These are phyloP conservation scores for Cephalopachus bancanus DNA, from an alignment of 2,797 vertebrate genomes.

Conservation along the genomic window DNA sequence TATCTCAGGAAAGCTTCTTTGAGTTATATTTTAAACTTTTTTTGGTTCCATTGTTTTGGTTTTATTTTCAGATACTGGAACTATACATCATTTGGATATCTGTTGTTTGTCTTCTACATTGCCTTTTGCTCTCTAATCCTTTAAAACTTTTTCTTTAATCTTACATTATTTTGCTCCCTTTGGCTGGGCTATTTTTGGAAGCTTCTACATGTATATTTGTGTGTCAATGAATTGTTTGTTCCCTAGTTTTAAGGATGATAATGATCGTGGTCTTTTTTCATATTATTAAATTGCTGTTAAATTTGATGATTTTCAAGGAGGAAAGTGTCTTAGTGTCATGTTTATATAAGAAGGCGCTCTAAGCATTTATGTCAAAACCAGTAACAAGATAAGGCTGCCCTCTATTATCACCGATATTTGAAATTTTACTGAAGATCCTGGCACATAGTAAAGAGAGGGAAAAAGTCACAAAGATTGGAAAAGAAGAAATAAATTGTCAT, in stretches of 20 bases:
- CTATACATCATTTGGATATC: background rate
- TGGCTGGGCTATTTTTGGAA: conserved; percentile 21
- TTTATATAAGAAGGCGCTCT: background rate
- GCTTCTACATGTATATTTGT: background rate
- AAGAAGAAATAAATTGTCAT: conserved; percentile 18
- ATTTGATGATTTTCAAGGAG: conserved; percentile 54
- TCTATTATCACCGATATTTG: conserved; percentile 18
- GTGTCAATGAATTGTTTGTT: background rate
- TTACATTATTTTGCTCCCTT: conserved; percentile 11
- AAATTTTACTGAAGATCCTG: background rate
- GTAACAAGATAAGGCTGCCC: background rate
- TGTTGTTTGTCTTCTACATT: background rate
- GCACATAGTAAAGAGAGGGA: background rate
- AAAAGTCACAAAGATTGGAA: conserved; percentile 5
- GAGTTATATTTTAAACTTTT: conserved; percentile 6
- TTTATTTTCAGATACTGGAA: conserved; percentile 2
- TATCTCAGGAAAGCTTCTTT: background rate
- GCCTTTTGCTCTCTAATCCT: background rate
- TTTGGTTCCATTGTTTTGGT: conserved; percentile 1
- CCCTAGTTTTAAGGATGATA: conserved; percentile 4
- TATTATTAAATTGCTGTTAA: background rate
- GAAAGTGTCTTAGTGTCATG: background rate
- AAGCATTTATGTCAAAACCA: conserved; percentile 52
- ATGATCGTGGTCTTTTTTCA: background rate
- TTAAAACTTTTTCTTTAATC: conserved; percentile 36